Evolutionary conservation across 2,888 invertebrate genomes (phyloP).

Genomic region (Nephrotoma flavescens): DNA sequence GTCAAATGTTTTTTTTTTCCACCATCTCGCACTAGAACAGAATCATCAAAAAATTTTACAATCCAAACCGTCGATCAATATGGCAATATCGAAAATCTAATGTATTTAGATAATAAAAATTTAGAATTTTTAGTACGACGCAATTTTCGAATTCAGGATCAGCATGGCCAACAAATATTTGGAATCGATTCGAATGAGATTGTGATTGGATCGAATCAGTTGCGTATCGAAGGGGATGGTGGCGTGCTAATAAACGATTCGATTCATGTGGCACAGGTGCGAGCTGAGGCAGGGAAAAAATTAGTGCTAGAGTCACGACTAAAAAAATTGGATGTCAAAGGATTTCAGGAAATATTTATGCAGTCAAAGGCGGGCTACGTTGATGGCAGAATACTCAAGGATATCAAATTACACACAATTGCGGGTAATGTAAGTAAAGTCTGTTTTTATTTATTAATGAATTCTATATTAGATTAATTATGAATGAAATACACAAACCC

Average conservation of each 20-base stretch:
- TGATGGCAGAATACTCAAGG: slow-evolving; percentile 64
- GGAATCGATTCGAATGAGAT: slow-evolving; percentile 71
- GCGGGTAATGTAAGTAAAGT: slow-evolving; percentile 51
- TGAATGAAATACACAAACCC: too few relatives aligned
- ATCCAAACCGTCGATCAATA: background rate
- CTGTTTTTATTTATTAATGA: too few relatives aligned
- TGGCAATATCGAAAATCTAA: background rate
- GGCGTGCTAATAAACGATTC: slow-evolving; percentile 70
- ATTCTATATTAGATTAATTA: too few relatives aligned
- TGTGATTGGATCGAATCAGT: slow-evolving; percentile 60
- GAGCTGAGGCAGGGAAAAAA: slow-evolving; percentile 33
- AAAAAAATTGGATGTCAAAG: slow-evolving; percentile 66
- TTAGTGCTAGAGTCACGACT: slow-evolving; percentile 77
- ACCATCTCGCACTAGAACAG: background rate
- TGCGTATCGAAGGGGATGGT: slow-evolving; percentile 64
- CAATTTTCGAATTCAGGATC: background rate
- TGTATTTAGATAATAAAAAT: background rate
- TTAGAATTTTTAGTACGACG: background rate
- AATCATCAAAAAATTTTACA: slow-evolving; percentile 1
- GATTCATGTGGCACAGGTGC: slow-evolving; percentile 65
- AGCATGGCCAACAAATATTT: slow-evolving; percentile 38
- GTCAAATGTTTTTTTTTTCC: background rate
- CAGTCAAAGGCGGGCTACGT: slow-evolving; percentile 82
- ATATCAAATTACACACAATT: slow-evolving; percentile 64
- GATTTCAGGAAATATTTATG: slow-evolving; percentile 65